Base-by-base conservation (phyloP, 2,797 vertebrate genomes). In the Cynodonichthys magdalenae region DNA sequence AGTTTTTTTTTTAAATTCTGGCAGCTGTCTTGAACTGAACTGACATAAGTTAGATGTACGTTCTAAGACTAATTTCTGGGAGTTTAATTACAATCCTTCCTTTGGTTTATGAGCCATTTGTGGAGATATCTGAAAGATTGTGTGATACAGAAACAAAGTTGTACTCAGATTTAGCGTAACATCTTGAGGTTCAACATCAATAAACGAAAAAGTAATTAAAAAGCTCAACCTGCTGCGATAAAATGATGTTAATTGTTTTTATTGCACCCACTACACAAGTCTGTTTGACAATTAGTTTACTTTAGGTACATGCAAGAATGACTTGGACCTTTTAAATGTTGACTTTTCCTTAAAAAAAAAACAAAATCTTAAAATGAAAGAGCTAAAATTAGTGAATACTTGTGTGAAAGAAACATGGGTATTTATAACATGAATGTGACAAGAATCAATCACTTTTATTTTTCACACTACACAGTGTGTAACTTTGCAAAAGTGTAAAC, bases 391-490 rank as follows among this genome's bases (percentile, higher is more conserved):
- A 31, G 29, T 31, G 3, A 46, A 17, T 65, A 55, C 31, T 8
- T 28, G 29, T 14, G 19, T 34, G 36, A 52, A 9, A 55, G 24
- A 0, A n/a, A 59, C 71, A 47, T 54, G 31, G 53, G 41, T 63
- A 20, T 44, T 20, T 15, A 14, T 4, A 39, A 24, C 24, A 34
- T 19, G 9, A 18, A 45, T 28, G 15, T 31, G 19, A n/a, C n/a
- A n/a, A n/a, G 18, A 5, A 31, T 31, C 29, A 31, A 4, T 31
- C 20, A 39, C 15, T 17, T 27, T 59, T 18, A 14, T 67, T 27
- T 27, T 20, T 31, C 41, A 20, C 15, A 18, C 27, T 0, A 17
- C 7, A 44, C 36, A 44, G 15, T 9, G 10, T 65, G 60, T 66
- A 45, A 59, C 59, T 24, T 52, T 39, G 36, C 14, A 10, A 4